Base-by-base conservation (phyloP, 1,140 invertebrate species). In the Phthorimaea operculella region DNA sequence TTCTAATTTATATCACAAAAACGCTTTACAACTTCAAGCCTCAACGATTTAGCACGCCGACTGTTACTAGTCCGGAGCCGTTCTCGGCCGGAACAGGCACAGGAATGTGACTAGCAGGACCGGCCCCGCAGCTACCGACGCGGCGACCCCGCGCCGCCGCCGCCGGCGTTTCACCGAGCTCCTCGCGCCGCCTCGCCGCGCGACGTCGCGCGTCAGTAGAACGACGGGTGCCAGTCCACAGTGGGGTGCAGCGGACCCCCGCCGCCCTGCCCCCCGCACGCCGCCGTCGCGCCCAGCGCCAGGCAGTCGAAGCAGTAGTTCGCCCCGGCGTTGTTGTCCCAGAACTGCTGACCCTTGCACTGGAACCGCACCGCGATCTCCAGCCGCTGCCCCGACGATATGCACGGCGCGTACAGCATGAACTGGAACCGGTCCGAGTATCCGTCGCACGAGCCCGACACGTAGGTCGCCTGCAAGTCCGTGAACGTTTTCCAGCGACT, bases 401-500 rank as follows among this genome's bases (percentile, higher is more conserved):
- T 83, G 36, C 88, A 90, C 64, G 92, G 89, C 55, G 90, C 91
- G 58, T 92, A 93, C 1, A 94, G 69, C 6, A 90, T 75, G 66
- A 98, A 93, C 8, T 90, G 89, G 74, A 98, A 98, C 58, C 92
- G 92, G 75, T 99, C 97, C 11, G 95, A 96, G 63, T 95, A 94
- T 1, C 96, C 96, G 69, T 98, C 96, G 80, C 94, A 96, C 0
- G 96, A 97, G 64, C 94, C 93, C 39, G 90, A 87, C 33, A 97
- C 90, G 76, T 98, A 98, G 5, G 87, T 90, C 0, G 95, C 91
- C 65, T 91, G 90, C 52, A 96, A 85, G 64, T 99, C 96, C 28
- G 90, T 90, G 76, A 90, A 94, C 28, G 90, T 94, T 55, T 88
- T 87, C 97, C 96, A 99, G 16, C 90, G 88, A 76, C 98, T 94